phyloP scores from a whole-genome alignment of 2,797 vertebrate species.

The Poecilia gillii region DNA sequence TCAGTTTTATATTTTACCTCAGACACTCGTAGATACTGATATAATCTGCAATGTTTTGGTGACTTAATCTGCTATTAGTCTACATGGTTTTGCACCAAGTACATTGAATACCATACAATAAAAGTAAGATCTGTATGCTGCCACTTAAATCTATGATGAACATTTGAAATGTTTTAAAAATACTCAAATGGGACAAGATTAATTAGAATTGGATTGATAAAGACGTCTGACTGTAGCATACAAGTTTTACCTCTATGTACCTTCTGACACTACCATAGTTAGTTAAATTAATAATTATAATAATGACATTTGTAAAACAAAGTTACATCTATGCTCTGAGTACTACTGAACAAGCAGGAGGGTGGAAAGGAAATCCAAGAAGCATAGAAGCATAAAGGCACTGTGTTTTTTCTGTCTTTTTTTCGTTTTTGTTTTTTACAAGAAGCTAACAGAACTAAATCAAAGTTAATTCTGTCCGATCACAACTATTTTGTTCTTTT shows the following conservation, averaged over 20 bases:
- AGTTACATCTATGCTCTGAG: constrained; percentile 26
- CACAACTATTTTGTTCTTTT: constrained; percentile 42
- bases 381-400: constrained; percentile 71
- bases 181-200: not conserved
- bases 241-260: not conserved
- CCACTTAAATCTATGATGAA: not conserved
- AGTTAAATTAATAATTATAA: not conserved
- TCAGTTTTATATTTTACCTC: not conserved
- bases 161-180: constrained; percentile 15
- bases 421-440: not conserved
- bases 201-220: constrained; percentile 2
- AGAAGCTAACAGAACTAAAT: constrained; percentile 57
- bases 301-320: not conserved
- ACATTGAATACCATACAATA: not conserved
- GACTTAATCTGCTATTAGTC: not conserved
- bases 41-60: not conserved
- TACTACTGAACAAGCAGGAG: constrained; percentile 35
- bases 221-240: not conserved
- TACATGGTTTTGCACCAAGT: constrained; percentile 2
- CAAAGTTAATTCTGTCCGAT: constrained; percentile 33
- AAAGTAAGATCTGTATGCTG: not conserved
- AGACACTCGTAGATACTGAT: not conserved
- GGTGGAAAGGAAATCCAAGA: constrained; percentile 35
- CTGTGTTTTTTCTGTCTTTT: constrained; percentile 54
- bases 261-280: not conserved